Percentiles rank a stretch among this genome's conserved stretches.
Evolutionary conservation across 2,113 vertebrate species (phyloP).

Genomic region (Chinchilla lanigera): DNA sequence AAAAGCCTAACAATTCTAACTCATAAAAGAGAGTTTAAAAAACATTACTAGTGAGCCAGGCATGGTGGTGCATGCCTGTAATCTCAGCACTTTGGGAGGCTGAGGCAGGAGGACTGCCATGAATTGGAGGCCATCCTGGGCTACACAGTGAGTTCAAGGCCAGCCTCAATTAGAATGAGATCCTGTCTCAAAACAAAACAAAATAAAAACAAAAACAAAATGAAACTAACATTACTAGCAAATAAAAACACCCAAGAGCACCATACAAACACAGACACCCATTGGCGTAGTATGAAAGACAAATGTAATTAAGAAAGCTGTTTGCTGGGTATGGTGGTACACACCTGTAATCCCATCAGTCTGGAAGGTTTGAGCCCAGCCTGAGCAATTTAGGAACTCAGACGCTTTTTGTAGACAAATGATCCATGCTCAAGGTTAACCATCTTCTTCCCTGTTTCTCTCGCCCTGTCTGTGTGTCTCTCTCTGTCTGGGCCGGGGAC

Average conservation of each 20-base stretch:
- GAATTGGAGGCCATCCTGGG: not conserved
- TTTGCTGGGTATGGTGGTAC: not conserved
- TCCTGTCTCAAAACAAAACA: not conserved
- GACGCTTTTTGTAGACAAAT: not conserved
- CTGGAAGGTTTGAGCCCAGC: not conserved
- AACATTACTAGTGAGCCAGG: not conserved
- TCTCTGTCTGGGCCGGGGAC: no score
- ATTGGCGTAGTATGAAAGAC: not conserved
- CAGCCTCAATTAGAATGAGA: not conserved
- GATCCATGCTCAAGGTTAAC: not conserved
- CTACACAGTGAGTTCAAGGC: not conserved
- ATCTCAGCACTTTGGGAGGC: not conserved
- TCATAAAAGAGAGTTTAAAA: slow-evolving; percentile 6
- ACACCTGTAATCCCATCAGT: not conserved
- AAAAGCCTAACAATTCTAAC: slow-evolving; percentile 3
- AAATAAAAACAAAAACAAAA: no score
- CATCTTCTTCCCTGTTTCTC: not conserved
- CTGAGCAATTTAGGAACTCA: not conserved
- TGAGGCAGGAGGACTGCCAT: not conserved
- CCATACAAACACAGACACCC: not conserved
- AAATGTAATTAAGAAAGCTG: not conserved
- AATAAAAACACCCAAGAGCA: not conserved
- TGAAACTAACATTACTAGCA: not conserved
- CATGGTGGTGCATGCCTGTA: not conserved
- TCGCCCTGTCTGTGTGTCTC: no score